phyloP scores from a whole-genome alignment of 2,113 vertebrate genomes.

The Lanius collurio region DNA sequence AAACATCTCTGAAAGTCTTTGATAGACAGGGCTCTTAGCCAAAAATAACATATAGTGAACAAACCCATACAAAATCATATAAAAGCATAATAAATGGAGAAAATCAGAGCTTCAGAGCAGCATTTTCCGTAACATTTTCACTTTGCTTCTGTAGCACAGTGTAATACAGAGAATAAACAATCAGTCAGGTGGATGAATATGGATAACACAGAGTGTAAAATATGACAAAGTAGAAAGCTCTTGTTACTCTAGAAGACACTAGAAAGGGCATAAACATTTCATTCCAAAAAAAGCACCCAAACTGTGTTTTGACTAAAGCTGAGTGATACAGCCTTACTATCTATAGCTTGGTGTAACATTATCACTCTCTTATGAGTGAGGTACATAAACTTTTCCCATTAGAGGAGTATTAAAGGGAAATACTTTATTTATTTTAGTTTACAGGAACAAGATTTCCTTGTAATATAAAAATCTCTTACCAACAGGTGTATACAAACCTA shows the following conservation, averaged over 20 bases:
- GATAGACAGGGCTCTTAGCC: background rate
- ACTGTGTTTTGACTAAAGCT: background rate
- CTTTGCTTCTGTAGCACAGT: background rate
- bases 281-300: background rate
- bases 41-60: background rate
- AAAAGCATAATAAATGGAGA: background rate
- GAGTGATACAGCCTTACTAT: background rate
- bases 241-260: background rate
- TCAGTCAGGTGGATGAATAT: background rate
- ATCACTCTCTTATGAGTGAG: background rate
- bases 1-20: background rate
- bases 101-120: background rate
- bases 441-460: background rate
- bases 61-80: background rate
- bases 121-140: background rate
- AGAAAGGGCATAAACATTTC: background rate
- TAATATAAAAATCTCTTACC: background rate
- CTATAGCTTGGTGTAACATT: background rate
- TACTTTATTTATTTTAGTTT: background rate
- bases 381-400: background rate
- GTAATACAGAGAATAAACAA: background rate
- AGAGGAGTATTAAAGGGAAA: background rate
- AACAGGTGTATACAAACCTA: background rate
- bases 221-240: background rate
- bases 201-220: background rate